Conservation (phyloP, 2,888 invertebrate genomes). For the Timandra comae region DNA sequence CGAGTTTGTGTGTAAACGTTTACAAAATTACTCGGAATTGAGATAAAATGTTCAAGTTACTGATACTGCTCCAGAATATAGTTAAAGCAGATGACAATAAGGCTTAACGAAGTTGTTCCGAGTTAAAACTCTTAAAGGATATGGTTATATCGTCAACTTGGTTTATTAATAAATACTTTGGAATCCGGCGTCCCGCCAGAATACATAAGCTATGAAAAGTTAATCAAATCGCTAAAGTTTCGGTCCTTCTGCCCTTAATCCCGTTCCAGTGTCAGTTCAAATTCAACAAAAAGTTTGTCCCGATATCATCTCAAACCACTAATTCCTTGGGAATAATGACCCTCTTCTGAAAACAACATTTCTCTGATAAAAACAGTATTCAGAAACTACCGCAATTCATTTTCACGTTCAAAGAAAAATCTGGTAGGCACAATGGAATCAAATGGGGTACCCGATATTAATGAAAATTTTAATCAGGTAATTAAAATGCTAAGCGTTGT, state of each 20-base stretch:
- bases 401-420: conserved; percentile 4
- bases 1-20: too few relatives aligned
- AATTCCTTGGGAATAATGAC: conserved; percentile 16
- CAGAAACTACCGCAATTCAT: conserved; percentile 6
- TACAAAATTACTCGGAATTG: too few relatives aligned
- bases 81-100: conserved; percentile 2
- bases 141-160: conserved; percentile 13
- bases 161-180: conserved; percentile 28
- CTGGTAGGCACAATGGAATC: conserved; percentile 9
- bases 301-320: conserved; percentile 31
- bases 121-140: conserved; percentile 7
- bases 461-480: conserved; percentile 18
- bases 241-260: conserved; percentile 40
- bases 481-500: conserved; percentile 17
- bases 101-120: conserved; percentile 6
- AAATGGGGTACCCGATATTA: conserved; percentile 13
- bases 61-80: too few relatives aligned
- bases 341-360: conserved; percentile 7
- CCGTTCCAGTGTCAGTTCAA: conserved; percentile 35
- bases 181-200: conserved; percentile 27
- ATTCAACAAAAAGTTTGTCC: conserved; percentile 38
- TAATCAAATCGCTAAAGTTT: conserved; percentile 43
- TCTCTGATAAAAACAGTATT: conserved; percentile 10
- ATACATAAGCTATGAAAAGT: conserved; percentile 44
- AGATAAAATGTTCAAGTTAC: too few relatives aligned